Evolutionary conservation across 2,888 invertebrate species (phyloP).

Genomic region (Conops quadrifasciatus): DNA sequence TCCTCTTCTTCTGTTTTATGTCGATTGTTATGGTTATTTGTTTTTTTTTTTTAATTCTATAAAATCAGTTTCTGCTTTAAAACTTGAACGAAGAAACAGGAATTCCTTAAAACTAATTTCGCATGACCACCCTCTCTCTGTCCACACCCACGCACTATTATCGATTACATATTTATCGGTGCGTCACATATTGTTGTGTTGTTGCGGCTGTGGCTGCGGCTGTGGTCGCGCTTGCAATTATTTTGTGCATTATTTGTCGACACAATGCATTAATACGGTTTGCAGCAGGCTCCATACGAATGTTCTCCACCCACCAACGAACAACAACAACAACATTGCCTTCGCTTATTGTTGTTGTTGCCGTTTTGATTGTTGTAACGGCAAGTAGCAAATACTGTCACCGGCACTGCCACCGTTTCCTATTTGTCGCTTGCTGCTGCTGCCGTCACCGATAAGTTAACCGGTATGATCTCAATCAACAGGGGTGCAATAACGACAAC

Average conservation of each 20-base stretch:
- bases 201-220: background rate
- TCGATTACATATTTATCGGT: background rate
- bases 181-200: background rate
- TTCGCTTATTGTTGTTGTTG: background rate
- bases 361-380: background rate
- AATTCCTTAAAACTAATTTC: too few relatives aligned
- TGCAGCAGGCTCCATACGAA: background rate
- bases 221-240: slow-evolving; percentile 6
- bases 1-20: too few relatives aligned
- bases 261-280: background rate
- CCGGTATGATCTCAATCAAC: background rate
- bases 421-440: background rate
- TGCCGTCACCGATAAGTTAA: background rate
- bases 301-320: too few relatives aligned
- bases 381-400: background rate
- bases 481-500: background rate
- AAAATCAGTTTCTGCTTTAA: too few relatives aligned
- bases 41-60: too few relatives aligned
- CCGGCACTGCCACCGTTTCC: too few relatives aligned
- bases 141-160: background rate
- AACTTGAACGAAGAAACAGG: too few relatives aligned
- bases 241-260: background rate
- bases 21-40: too few relatives aligned
- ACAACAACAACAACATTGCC: background rate
- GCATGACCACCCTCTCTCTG: background rate